phyloP scores from a whole-genome alignment of 2,888 invertebrate species.

The Nomada fabriciana region DNA sequence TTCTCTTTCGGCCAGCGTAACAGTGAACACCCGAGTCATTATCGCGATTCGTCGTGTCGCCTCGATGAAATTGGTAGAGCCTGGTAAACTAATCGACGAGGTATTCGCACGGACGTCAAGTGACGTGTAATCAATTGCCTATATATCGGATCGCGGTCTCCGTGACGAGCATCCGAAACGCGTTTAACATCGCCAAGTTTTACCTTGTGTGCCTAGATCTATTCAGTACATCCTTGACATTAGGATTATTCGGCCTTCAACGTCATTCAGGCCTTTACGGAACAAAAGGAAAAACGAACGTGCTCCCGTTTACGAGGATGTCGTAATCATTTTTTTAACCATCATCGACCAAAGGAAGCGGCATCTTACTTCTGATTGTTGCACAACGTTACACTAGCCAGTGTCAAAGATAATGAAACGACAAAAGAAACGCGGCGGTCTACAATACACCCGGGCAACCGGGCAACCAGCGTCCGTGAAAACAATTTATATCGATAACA shows the following conservation, averaged over 20 bases:
- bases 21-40: neutral
- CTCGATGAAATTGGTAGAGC: slow-evolving; percentile 11
- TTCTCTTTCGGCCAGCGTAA: neutral
- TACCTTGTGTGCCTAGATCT: slow-evolving; percentile 2
- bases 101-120: slow-evolving; percentile 52
- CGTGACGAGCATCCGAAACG: slow-evolving; percentile 56
- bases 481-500: neutral
- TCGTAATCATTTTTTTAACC: slow-evolving; percentile 21
- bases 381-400: neutral
- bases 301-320: slow-evolving; percentile 30
- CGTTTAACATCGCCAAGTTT: slow-evolving; percentile 20
- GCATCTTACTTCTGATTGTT: neutral
- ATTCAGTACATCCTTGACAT: slow-evolving; percentile 70
- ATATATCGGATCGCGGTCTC: slow-evolving; percentile 29
- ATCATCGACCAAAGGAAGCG: neutral
- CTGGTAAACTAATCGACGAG: slow-evolving; percentile 23
- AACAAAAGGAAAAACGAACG: slow-evolving; percentile 31
- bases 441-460: neutral
- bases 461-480: neutral
- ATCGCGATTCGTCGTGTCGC: neutral
- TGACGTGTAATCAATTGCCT: slow-evolving; percentile 51
- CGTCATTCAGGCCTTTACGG: slow-evolving; percentile 53
- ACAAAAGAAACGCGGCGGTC: too few species aligned
- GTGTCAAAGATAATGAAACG: neutral
- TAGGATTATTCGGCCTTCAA: slow-evolving; percentile 68